Evolutionary conservation across 2,797 vertebrate species (phyloP), one percentile per base, ranked within the genome.

Genomic region (Todus mexicanus): DNA sequence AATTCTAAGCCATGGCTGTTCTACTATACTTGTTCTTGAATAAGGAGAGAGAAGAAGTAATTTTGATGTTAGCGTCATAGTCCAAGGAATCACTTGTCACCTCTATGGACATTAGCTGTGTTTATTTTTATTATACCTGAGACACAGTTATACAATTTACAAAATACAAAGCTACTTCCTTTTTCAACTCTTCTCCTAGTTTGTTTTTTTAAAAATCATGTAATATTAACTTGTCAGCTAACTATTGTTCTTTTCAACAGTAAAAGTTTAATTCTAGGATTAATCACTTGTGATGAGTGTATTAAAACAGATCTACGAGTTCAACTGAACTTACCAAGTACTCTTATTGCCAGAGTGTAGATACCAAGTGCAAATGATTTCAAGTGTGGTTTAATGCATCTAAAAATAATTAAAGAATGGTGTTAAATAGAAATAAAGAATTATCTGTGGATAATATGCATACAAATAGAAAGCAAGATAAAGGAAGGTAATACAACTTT

Each of bases 361-460:
- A 99, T 98, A 84, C 99, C 99, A 94, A 99, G 95, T 29, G 98
- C 99, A 57, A 99, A 98, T 14, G 98, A 98, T 96, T 99, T 99
- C 72, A 99, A 96, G 68, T 99, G 98, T 61, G 98, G 98, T 33
- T 98, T 98, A 95, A 98, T 99, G 80, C 98, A 99, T 90, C 99
- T 99, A 77, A 94, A 97, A 93, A 59, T n/a, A 33, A 56, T 26
- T 16, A 84, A 47, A 45, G 59, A 92, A 65, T 78, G 18, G 4
- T 51, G 33, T 96, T 94, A 94, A 25, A 31, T 12, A 87, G 12
- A 61, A 92, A 82, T 27, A 59, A 75, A 47, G 12, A 29, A 66
- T 15, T 33, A n/a, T 50, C 9, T 68, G 8, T 70, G 21, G 19
- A 57, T 53, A 63, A 81, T 64, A 42, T 68, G 22, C 59, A 61